These are phyloP conservation scores for Maylandia zebra DNA, from an alignment of 2,113 vertebrate genomes.

Conservation along the genomic window DNA sequence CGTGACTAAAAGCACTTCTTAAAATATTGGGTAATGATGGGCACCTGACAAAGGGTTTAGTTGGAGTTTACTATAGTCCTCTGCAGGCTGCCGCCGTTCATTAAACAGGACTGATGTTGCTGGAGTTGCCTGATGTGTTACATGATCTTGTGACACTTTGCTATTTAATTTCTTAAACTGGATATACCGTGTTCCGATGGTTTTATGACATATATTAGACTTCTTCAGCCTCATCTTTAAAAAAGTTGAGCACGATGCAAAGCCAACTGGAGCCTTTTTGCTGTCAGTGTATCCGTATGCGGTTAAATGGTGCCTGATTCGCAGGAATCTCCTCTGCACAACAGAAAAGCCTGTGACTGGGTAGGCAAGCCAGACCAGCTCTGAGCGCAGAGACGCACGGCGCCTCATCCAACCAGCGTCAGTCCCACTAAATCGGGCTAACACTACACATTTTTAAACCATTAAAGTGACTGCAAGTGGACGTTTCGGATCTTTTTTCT, in stretches of 20 bases:
- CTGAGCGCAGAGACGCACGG: slow-evolving; percentile 52
- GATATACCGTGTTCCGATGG: background rate
- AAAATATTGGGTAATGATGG: background rate
- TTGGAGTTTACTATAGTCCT: background rate
- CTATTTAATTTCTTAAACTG: background rate
- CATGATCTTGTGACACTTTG: background rate
- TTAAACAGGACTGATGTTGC: background rate
- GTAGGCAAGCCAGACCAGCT: slow-evolving; percentile 31
- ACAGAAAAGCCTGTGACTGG: slow-evolving; percentile 49
- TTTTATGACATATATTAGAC: background rate
- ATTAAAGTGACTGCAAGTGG: slow-evolving; percentile 12
- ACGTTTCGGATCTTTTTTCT: background rate
- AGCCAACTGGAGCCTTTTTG: background rate
- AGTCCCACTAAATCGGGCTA: slow-evolving; percentile 22
- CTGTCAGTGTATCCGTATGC: slow-evolving; percentile 25
- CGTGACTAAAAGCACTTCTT: background rate
- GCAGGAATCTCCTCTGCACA: slow-evolving; percentile 55
- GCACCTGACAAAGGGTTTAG: background rate
- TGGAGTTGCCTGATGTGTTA: background rate
- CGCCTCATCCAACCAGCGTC: slow-evolving; percentile 57
- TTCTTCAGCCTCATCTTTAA: background rate
- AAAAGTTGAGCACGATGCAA: background rate
- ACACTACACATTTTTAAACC: slow-evolving; percentile 23
- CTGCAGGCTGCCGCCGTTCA: background rate
- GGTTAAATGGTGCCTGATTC: slow-evolving; percentile 59